Evolutionary conservation across 2,797 vertebrate species (phyloP).

Genomic region (Neosalanx taihuensis): DNA sequence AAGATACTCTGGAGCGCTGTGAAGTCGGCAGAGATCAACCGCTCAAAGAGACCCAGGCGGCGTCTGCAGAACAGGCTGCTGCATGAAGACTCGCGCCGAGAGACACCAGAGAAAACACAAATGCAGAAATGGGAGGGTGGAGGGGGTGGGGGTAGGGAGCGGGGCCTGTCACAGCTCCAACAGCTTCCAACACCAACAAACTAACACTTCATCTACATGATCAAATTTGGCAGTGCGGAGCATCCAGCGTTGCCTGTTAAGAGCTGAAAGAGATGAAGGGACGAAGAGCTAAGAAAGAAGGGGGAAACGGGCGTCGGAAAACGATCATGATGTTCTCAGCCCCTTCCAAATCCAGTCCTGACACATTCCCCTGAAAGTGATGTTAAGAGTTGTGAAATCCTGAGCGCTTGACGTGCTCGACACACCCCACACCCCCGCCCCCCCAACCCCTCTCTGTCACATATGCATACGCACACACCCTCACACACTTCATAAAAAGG

Average conservation of each 20-base stretch:
- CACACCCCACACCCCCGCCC: background rate
- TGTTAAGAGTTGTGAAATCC: conserved; percentile 18
- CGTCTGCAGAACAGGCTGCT: conserved; percentile 42
- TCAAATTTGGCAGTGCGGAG: too few relatives aligned
- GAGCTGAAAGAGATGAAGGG: background rate
- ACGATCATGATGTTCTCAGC: conserved; percentile 13
- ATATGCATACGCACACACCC: background rate
- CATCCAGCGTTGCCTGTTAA: background rate
- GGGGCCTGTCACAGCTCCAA: background rate
- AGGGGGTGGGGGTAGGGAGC: background rate
- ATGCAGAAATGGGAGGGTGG: background rate
- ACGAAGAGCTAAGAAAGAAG: background rate
- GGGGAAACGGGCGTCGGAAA: background rate
- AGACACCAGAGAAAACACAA: background rate
- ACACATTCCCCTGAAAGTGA: conserved; percentile 30
- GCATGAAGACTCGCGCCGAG: conserved; percentile 32
- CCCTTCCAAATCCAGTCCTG: conserved; percentile 28
- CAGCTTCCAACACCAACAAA: background rate
- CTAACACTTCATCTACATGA: background rate
- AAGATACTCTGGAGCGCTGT: conserved; percentile 52
- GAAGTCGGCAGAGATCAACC: conserved; percentile 59
- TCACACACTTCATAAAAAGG: conserved; percentile 17
- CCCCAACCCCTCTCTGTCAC: background rate
- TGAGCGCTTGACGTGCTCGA: background rate
- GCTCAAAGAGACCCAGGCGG: conserved; percentile 59